Conservation (phyloP, 2,797 vertebrate species). For the Delichon dasypus region DNA sequence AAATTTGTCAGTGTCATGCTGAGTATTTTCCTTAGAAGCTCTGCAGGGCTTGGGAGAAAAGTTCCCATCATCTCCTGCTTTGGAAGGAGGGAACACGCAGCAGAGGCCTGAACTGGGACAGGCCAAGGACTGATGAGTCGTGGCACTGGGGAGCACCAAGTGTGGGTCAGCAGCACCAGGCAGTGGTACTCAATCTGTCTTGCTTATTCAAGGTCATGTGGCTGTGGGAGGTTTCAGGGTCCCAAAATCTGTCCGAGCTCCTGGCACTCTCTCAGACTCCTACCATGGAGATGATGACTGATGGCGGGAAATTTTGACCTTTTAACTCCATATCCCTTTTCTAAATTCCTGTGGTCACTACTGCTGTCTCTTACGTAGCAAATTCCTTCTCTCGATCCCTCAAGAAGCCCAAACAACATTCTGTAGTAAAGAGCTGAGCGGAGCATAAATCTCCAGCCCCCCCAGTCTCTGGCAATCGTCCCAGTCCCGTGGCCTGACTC, state of each 20-base stretch:
- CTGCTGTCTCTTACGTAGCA: conserved; percentile 26
- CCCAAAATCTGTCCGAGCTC: neutral
- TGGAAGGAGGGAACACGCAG: neutral
- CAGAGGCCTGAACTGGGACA: neutral
- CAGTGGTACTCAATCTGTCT: neutral
- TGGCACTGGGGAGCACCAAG: neutral
- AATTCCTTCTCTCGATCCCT: neutral
- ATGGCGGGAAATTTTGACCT: conserved; percentile 47
- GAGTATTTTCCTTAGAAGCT: conserved; percentile 12
- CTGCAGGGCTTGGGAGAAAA: neutral
- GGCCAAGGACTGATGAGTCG: neutral
- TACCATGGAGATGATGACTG: conserved; percentile 19
- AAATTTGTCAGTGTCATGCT: neutral
- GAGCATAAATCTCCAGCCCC: conserved; percentile 37
- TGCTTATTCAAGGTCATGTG: neutral
- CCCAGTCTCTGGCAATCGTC: neutral
- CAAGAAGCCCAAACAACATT: conserved; percentile 40
- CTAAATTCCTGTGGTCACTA: conserved; percentile 55
- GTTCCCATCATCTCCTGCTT: neutral
- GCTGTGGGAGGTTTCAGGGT: neutral
- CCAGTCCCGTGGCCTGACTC: neutral
- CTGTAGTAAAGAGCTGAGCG: neutral
- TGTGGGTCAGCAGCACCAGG: neutral
- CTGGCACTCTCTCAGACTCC: neutral
- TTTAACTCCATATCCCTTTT: conserved; percentile 49